A percentile compares a stretch with the other conserved stretches of the same genome.
These are phyloP conservation scores for Rhinichthys klamathensis DNA, from an alignment of 2,113 vertebrate species.

Conservation along the genomic window DNA sequence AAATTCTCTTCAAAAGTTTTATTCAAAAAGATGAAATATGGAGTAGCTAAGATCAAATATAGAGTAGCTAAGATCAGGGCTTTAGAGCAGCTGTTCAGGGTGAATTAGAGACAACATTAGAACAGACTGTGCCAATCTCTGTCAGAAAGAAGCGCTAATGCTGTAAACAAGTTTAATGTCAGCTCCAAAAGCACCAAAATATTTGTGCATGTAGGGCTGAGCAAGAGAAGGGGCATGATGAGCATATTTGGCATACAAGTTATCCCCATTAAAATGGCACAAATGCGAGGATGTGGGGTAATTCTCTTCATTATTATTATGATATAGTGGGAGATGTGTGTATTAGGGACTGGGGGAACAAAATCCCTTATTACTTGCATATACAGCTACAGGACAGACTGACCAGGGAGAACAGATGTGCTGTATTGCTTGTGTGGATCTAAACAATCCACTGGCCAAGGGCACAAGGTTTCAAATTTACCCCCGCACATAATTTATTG, in stretches of 20 bases:
- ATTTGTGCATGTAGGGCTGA: background rate
- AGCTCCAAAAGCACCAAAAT: slow-evolving; percentile 61
- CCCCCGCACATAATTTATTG: background rate
- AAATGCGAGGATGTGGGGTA: background rate
- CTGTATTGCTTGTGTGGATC: background rate
- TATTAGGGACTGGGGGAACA: background rate
- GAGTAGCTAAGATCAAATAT: background rate
- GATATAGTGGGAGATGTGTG: background rate
- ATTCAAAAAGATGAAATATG: background rate
- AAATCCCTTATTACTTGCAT: background rate
- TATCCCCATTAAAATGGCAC: background rate
- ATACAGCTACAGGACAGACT: background rate
- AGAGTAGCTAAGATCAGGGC: background rate
- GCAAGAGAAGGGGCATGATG: background rate
- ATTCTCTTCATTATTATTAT: background rate
- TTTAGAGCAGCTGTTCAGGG: background rate
- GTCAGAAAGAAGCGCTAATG: slow-evolving; percentile 70
- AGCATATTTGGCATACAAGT: background rate
- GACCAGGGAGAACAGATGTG: slow-evolving; percentile 3
- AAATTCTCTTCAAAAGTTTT: background rate
- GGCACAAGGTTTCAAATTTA: background rate
- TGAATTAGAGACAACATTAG: slow-evolving; percentile 11
- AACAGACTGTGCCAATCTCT: slow-evolving; percentile 59
- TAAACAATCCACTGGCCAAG: background rate
- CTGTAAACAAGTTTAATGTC: slow-evolving; percentile 70